Evolutionary conservation across 1,140 invertebrate species (phyloP).

Genomic region (Drosophila novamexicana): DNA sequence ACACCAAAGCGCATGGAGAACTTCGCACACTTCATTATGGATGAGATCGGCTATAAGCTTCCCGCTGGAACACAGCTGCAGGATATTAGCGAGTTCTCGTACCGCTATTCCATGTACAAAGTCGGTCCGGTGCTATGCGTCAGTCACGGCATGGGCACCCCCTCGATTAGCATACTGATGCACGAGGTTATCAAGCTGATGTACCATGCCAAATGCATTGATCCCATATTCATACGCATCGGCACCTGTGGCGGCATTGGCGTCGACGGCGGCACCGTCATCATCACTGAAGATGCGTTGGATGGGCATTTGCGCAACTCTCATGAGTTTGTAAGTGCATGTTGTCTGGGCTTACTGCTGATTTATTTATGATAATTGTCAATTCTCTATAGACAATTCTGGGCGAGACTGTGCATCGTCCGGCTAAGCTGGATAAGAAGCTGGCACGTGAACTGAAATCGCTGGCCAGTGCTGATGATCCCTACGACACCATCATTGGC

Average conservation of each 20-base stretch:
- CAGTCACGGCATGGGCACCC: slow-evolving; percentile 97
- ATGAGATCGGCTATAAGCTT: slow-evolving; percentile 94
- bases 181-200: slow-evolving; percentile 97
- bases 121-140: slow-evolving; percentile 86
- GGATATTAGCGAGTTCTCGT: slow-evolving; percentile 96
- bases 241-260: slow-evolving; percentile 97
- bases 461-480: slow-evolving; percentile 89
- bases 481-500: slow-evolving; percentile 94
- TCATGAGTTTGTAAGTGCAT: slow-evolving; percentile 87
- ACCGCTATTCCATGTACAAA: slow-evolving; percentile 99
- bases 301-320: slow-evolving; percentile 91
- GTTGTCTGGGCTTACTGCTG: neutral
- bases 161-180: slow-evolving; percentile 95
- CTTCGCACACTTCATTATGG: slow-evolving; percentile 96
- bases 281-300: slow-evolving; percentile 94
- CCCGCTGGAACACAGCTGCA: slow-evolving; percentile 93
- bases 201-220: slow-evolving; percentile 94
- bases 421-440: slow-evolving; percentile 92
- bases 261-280: slow-evolving; percentile 93
- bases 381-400: slow-evolving; percentile 90
- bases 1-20: slow-evolving; percentile 97
- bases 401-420: slow-evolving; percentile 92
- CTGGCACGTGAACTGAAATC: slow-evolving; percentile 91
- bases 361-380: neutral
- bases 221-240: slow-evolving; percentile 96